These are phyloP conservation scores for Orchesellides sinensis DNA, from an alignment of 2,888 invertebrate genomes.

Conservation along the genomic window DNA sequence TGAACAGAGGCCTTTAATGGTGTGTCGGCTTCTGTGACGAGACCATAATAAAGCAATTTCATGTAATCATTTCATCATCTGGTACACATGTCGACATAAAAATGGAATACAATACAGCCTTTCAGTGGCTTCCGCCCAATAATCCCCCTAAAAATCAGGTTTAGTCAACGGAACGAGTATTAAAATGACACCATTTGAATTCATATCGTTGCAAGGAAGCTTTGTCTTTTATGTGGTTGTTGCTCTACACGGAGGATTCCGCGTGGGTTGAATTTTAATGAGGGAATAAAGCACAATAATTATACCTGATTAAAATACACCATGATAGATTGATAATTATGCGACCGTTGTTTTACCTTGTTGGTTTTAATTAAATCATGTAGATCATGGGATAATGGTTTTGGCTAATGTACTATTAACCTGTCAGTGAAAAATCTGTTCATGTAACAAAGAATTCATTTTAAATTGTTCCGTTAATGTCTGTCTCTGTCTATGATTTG, in stretches of 20 bases:
- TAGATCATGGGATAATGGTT: neutral
- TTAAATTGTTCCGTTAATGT: too few species aligned
- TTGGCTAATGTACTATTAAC: neutral
- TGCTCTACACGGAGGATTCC: neutral
- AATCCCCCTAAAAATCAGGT: neutral
- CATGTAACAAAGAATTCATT: too few species aligned
- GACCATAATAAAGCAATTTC: neutral
- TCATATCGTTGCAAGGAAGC: slow-evolving; percentile 21
- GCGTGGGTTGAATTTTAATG: slow-evolving; percentile 29
- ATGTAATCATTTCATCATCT: neutral
- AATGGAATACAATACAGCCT: neutral
- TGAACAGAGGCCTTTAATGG: too few species aligned
- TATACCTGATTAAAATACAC: neutral
- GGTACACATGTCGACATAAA: too few species aligned
- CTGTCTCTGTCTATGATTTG: too few species aligned
- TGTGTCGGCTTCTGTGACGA: neutral
- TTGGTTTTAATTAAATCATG: slow-evolving; percentile 21
- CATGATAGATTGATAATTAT: slow-evolving; percentile 10
- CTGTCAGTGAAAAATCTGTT: too few species aligned
- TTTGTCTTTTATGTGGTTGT: neutral
- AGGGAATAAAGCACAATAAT: neutral
- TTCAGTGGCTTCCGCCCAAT: slow-evolving; percentile 7
- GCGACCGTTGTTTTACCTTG: slow-evolving; percentile 1
- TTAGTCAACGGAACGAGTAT: neutral
- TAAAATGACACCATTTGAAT: slow-evolving; percentile 43